Evolutionary conservation across 2,888 invertebrate species (phyloP), one percentile per base, ranked within the genome.

Genomic region (Entomobrya multifasciata): DNA sequence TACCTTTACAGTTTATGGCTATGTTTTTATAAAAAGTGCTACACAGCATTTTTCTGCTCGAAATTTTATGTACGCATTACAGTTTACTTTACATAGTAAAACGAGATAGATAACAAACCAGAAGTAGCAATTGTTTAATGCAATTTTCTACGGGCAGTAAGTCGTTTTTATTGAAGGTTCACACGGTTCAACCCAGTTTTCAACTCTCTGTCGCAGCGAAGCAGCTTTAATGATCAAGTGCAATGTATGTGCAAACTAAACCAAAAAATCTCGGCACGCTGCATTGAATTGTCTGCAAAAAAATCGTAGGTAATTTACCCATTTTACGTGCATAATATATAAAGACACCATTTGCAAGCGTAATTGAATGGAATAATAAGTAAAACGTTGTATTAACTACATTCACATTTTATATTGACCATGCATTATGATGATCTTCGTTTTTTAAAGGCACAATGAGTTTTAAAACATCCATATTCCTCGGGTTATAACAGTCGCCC

Each of bases 121-220:
- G 70, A 70, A 47, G 70, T 44, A 70, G 27, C 10, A 25, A 76
- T 65, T 41, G 36, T 85, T 79, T 70, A 78, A 74, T 74, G 41
- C 72, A 49, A 44, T 85, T 85, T 86, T 86, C 11, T 30, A 72
- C 70, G 77, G 76, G 81, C 70, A 77, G 76, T 77, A 57, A 67
- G 67, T 55, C 84, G 67, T 84, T 77, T n/a, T 81, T 86, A 85
- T 57, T 60, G 78, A 52, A 60, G 81, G 77, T 87, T 87, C 87
- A 82, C 87, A 87, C 87, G 87, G 87, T 87, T 87, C 78, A 87
- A 87, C 87, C 87, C 78, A 87, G 78, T 78, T 87, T 62, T 82
- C 41, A 44, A 47, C 25, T 13, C n/a, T 65, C 55, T 62, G 78
- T 57, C 78, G 47, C 30, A 60, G 20, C 13, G 36, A 44, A 72